phyloP scores from a whole-genome alignment of 1,140 invertebrate genomes.

The Dendrolimus punctatus region DNA sequence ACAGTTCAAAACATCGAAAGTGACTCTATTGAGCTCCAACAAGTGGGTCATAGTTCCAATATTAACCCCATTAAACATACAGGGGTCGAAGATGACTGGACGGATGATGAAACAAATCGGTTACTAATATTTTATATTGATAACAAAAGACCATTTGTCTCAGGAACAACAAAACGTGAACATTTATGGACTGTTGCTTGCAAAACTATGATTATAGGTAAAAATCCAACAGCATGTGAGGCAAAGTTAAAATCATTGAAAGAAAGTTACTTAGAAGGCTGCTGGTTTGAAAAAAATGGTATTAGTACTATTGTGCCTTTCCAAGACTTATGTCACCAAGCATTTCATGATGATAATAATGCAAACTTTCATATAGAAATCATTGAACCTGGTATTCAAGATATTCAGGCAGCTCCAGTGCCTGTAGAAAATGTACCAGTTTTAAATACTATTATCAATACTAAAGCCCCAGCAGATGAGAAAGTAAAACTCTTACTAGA shows the following conservation, averaged over 20 bases:
- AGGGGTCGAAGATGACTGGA: constrained; percentile 31
- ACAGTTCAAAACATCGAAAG: constrained; percentile 20
- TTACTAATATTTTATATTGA: constrained; percentile 55
- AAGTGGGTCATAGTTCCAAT: constrained; percentile 6
- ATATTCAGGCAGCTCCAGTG: constrained; percentile 14
- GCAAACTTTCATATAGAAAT: constrained; percentile 17
- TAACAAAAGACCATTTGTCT: constrained; percentile 49
- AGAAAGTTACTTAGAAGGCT: constrained; percentile 32
- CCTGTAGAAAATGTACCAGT: constrained; percentile 25
- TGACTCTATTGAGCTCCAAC: constrained; percentile 14
- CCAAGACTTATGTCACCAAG: constrained; percentile 43
- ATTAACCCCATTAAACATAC: background rate
- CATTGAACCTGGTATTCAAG: background rate
- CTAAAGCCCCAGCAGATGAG: constrained; percentile 17
- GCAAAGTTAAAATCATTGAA: constrained; percentile 38
- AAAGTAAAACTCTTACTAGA: constrained; percentile 50
- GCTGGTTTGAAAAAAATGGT: constrained; percentile 28
- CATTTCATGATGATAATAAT: constrained; percentile 39
- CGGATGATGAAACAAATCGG: constrained; percentile 40
- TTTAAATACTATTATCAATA: constrained; percentile 27
- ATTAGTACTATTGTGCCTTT: constrained; percentile 26
- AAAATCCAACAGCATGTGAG: constrained; percentile 40
- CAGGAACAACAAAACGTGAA: constrained; percentile 36
- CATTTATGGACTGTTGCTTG: constrained; percentile 55
- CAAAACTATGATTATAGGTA: constrained; percentile 47